Base-by-base conservation (phyloP, 1,140 invertebrate genomes). In the Listronotus oregonensis region DNA sequence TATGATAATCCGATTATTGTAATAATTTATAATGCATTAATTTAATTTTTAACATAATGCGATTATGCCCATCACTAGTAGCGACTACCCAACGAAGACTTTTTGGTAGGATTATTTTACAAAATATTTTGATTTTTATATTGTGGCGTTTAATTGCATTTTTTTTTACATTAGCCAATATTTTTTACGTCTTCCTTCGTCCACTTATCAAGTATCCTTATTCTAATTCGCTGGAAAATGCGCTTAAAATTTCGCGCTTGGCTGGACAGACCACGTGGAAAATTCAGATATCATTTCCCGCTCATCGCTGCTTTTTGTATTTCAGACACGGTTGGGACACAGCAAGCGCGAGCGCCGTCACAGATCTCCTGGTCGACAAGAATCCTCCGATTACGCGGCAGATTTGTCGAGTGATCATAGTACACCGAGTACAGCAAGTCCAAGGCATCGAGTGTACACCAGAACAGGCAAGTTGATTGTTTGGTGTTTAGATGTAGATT, bases 371-470 rank as follows among this genome's bases (percentile, higher is more conserved):
- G 76, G 77, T 15, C 72, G 77, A 18, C 69, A 82, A 58, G 82
- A 84, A 66, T 78, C 77, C n/a, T 89, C 81, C 60, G 86, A 91
- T 70, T 90, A 90, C 78, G 86, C 87, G 1, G 88, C 87, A 11
- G 88, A 90, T 79, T 86, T 87, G 69, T 90, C 87, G 40, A 89
- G 86, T 9, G 88, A 89, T 64, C 87, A 88, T 67, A 89, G 87
- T 70, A 89, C 85, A 44, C 85, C 85, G 0, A 86, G 85, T 46
- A 89, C 86, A 0, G 87, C 88, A 69, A 89, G 87, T 70, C 89
- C 87, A 0, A 81, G 86, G 9, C 85, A 86, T 63, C 80, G 86
- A 9, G 75, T 78, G 15, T 76, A 83, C 57, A 78, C 69, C 18
- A 78, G 78, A 75, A 80, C 82, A 69, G 83, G 83, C 83, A 71